Percentiles rank a stretch among this genome's conserved stretches.
These are phyloP conservation scores for Cygnus buccinator DNA, from an alignment of 2,113 vertebrate genomes.

Conservation along the genomic window DNA sequence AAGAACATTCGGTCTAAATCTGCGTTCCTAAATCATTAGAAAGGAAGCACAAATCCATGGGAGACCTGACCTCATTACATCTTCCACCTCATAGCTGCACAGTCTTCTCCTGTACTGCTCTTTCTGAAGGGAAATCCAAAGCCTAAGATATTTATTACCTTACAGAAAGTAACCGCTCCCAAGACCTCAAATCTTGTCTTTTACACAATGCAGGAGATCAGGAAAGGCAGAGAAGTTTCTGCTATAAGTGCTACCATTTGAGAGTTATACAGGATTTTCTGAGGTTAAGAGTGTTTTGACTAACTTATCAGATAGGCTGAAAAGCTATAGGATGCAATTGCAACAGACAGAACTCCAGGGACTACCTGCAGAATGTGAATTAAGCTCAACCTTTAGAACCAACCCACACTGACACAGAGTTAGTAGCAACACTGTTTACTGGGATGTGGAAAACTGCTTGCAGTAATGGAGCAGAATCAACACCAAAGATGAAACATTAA, in stretches of 20 bases:
- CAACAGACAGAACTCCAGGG: neutral
- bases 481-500: neutral
- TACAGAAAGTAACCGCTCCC: neutral
- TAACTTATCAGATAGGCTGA: neutral
- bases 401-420: neutral
- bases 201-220: neutral
- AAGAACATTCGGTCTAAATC: neutral
- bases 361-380: neutral
- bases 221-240: neutral
- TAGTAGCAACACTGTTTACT: neutral
- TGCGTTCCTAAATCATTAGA: neutral
- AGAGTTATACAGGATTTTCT: neutral
- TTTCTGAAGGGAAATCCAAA: neutral
- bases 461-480: neutral
- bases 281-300: neutral
- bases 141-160: neutral
- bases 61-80: neutral
- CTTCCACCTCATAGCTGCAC: neutral
- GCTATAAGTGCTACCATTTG: neutral
- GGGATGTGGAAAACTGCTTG: neutral
- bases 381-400: neutral
- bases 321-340: neutral
- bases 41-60: neutral
- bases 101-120: neutral
- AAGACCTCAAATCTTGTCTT: neutral